A percentile compares a stretch with the other conserved stretches of the same genome.
phyloP scores from a whole-genome alignment of 2,797 vertebrate species.

The Lacerta agilis region DNA sequence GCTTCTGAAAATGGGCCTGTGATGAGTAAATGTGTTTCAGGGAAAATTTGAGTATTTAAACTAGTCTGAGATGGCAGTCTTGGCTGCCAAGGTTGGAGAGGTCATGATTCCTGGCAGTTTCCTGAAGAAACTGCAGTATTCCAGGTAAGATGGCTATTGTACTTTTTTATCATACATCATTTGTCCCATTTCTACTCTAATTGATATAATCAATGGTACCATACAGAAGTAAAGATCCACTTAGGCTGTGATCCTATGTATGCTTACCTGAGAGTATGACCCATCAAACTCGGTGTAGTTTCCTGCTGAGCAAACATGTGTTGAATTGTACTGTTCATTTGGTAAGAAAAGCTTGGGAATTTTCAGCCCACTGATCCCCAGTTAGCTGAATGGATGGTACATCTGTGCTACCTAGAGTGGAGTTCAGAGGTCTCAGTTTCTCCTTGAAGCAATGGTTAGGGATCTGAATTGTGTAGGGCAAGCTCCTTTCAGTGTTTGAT shows the following conservation, averaged over 20 bases:
- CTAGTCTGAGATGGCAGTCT: not conserved
- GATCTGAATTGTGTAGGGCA: not conserved
- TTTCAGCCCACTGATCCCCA: not conserved
- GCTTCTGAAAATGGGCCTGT: not conserved
- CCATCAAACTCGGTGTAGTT: not conserved
- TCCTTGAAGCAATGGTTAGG: not conserved
- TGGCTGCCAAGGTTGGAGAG: not conserved
- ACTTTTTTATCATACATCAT: not conserved
- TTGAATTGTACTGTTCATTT: not conserved
- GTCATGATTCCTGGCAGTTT: not conserved
- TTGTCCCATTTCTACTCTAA: not conserved
- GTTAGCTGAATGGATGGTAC: not conserved
- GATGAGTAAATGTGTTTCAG: not conserved
- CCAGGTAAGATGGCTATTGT: not conserved
- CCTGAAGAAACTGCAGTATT: not conserved
- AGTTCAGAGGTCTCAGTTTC: not conserved
- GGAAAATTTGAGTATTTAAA: not conserved
- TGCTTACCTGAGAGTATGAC: not conserved
- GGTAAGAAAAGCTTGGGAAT: not conserved
- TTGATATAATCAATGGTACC: not conserved
- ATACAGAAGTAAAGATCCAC: not conserved
- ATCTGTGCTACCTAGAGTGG: not conserved
- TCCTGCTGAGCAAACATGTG: not conserved
- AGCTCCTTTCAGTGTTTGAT: not conserved
- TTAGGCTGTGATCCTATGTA: not conserved